A percentile compares a stretch with the other conserved stretches of the same genome.
These are phyloP conservation scores for Eupsilia transversa DNA, from an alignment of 2,888 invertebrate genomes.

Conservation along the genomic window DNA sequence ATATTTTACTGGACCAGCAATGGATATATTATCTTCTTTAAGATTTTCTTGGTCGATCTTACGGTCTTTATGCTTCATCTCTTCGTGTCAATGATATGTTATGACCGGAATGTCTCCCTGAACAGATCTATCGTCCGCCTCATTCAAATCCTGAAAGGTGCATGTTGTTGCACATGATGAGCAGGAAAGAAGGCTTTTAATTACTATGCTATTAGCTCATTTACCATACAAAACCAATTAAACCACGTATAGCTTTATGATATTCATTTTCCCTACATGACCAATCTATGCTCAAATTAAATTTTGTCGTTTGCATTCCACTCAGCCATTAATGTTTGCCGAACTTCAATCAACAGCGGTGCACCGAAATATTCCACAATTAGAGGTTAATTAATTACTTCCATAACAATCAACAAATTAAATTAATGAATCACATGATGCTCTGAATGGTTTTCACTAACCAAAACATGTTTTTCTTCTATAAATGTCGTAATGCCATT, in stretches of 20 bases:
- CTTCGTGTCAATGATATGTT: background rate
- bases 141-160: background rate
- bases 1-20: background rate
- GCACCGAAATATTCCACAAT: slow-evolving; percentile 13
- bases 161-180: background rate
- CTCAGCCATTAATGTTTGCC: slow-evolving; percentile 28
- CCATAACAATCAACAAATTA: slow-evolving; percentile 8
- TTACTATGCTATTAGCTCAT: background rate
- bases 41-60: background rate
- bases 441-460: slow-evolving; percentile 10
- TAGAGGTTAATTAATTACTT: slow-evolving; percentile 43
- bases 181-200: background rate
- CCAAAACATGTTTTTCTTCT: slow-evolving; percentile 19
- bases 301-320: slow-evolving; percentile 28
- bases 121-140: background rate
- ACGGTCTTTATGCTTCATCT: background rate
- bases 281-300: slow-evolving; percentile 22
- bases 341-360: slow-evolving; percentile 43
- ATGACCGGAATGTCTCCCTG: background rate
- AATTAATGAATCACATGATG: background rate
- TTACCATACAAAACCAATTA: background rate
- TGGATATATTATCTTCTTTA: background rate
- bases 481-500: slow-evolving; percentile 20
- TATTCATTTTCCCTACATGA: background rate
- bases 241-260: background rate